phyloP scores from a whole-genome alignment of 2,888 invertebrate species.

The Epiblema foenella region DNA sequence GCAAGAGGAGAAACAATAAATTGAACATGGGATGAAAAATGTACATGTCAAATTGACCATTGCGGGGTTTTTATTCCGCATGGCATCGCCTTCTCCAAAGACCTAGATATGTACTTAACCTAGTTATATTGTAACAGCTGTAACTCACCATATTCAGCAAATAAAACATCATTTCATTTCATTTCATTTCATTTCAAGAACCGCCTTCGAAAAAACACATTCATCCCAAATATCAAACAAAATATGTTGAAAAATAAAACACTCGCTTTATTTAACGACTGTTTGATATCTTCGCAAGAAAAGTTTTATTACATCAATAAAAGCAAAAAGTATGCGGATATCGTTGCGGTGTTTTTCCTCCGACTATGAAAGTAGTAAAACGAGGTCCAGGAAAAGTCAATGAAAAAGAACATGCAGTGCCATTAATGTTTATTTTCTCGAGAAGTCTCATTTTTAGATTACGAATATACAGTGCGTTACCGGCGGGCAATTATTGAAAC shows the following conservation, averaged over 20 bases:
- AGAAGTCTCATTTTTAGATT: constrained; percentile 20
- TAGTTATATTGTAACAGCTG: too few relatives aligned
- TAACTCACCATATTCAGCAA: too few relatives aligned
- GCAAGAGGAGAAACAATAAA: neutral
- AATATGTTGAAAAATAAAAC: constrained; percentile 24
- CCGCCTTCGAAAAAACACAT: constrained; percentile 6
- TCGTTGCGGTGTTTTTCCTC: constrained; percentile 36
- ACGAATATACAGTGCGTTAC: too few relatives aligned
- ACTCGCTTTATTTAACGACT: constrained; percentile 25
- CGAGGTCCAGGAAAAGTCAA: constrained; percentile 17
- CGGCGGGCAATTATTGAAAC: too few relatives aligned
- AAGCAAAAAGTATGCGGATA: constrained; percentile 27
- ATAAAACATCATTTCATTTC: too few relatives aligned
- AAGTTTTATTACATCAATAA: constrained; percentile 39
- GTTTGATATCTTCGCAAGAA: constrained; percentile 28
- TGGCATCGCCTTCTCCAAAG: neutral
- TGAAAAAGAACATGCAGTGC: constrained; percentile 28
- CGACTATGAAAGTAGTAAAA: constrained; percentile 11
- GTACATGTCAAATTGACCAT: too few relatives aligned
- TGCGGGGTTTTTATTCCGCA: neutral
- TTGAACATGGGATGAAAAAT: too few relatives aligned
- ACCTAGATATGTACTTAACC: too few relatives aligned
- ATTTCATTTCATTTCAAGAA: too few relatives aligned
- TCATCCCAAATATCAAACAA: constrained; percentile 1
- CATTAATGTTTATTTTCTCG: constrained; percentile 35